Percentiles rank a stretch among this genome's conserved stretches.
These are phyloP conservation scores for human DNA, from an alignment of 2,113 vertebrate species.

Conservation along the genomic window GRCh38 chr22:44489501-44490000, in stretches of 20 bases:
- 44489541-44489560: background rate
- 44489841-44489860: rapidly evolving
- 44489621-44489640: background rate
- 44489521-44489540: background rate
- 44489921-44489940: background rate
- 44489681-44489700: background rate
- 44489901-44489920: background rate
- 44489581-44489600: rapidly evolving
- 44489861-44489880: background rate
- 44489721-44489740: background rate
- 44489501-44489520: rapidly evolving
- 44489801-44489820: background rate
- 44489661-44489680: background rate
- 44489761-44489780: background rate
- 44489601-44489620: background rate
- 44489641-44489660: rapidly evolving
- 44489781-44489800: background rate
- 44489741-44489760: background rate
- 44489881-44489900: background rate
- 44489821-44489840: background rate
- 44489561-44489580: rapidly evolving
- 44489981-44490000: background rate
- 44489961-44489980: background rate
- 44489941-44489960: too few species aligned
- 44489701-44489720: background rate